Evolutionary conservation across 2,797 vertebrate genomes (phyloP).

Genomic region (Falco novaeseelandiae): DNA sequence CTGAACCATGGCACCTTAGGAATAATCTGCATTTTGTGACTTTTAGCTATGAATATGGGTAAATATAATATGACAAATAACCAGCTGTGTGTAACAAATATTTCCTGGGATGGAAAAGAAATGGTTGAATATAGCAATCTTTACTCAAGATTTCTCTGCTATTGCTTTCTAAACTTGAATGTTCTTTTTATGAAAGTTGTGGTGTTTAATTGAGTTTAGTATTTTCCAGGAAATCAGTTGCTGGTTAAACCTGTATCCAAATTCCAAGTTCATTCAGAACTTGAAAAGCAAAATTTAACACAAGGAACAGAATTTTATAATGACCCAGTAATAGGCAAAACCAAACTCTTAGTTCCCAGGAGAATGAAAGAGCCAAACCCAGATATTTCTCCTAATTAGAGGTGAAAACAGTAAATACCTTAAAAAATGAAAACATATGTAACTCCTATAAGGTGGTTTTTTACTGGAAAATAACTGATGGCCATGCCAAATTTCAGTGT

Average conservation of each 20-base stretch:
- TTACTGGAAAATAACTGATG: constrained; percentile 69
- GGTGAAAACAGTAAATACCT: constrained; percentile 63
- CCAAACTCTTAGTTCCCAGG: constrained; percentile 2
- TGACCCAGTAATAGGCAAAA: background rate
- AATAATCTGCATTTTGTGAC: background rate
- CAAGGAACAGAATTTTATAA: constrained; percentile 4
- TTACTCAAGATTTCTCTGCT: background rate
- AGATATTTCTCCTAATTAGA: constrained; percentile 59
- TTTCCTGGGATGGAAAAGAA: background rate
- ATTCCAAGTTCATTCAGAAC: constrained; percentile 40
- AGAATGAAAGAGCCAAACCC: constrained; percentile 20
- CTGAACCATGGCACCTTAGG: background rate
- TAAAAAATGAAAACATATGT: constrained; percentile 53
- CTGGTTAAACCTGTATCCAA: constrained; percentile 3
- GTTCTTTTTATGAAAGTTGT: background rate
- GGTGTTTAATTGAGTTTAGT: background rate
- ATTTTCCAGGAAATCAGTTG: constrained; percentile 31
- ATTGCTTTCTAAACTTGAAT: background rate
- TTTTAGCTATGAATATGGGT: background rate
- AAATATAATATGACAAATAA: constrained; percentile 19
- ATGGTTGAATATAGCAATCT: background rate
- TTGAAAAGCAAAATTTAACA: constrained; percentile 41
- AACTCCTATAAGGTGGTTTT: constrained; percentile 48
- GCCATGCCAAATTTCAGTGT: constrained; percentile 41
- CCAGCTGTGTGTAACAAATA: background rate